Conservation (phyloP, 2,888 invertebrate species). For the Arrhopalites spinosus region DNA sequence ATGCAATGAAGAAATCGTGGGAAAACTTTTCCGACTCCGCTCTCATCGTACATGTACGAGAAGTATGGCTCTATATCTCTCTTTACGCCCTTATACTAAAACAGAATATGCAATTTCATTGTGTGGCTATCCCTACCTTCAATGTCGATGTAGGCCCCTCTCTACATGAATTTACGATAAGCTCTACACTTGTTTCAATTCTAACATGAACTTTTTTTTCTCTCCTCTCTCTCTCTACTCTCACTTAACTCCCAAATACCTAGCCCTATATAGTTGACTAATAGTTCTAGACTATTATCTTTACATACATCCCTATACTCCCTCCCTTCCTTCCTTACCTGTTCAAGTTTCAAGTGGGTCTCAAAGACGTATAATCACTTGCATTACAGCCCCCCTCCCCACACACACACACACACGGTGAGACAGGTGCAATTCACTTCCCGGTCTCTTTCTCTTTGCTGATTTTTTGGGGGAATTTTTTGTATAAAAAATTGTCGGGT, state of each 20-base stretch:
- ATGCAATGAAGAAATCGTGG: no score
- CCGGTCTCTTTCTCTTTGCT: not conserved
- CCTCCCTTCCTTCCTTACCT: not conserved
- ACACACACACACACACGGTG: no score
- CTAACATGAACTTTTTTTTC: not conserved
- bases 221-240: not conserved
- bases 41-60: not conserved
- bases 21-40: no score
- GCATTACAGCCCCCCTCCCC: no score
- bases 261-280: not conserved
- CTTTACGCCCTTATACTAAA: constrained; percentile 25
- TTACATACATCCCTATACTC: not conserved
- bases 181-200: constrained; percentile 11
- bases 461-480: no score
- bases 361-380: not conserved
- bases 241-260: not conserved
- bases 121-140: not conserved
- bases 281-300: not conserved
- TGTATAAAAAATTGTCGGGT: no score
- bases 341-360: not conserved
- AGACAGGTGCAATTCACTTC: not conserved
- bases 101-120: constrained; percentile 13
- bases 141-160: not conserved
- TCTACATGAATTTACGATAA: not conserved
- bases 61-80: not conserved